Conservation (phyloP, 2,113 vertebrate genomes). For the Conger conger region DNA sequence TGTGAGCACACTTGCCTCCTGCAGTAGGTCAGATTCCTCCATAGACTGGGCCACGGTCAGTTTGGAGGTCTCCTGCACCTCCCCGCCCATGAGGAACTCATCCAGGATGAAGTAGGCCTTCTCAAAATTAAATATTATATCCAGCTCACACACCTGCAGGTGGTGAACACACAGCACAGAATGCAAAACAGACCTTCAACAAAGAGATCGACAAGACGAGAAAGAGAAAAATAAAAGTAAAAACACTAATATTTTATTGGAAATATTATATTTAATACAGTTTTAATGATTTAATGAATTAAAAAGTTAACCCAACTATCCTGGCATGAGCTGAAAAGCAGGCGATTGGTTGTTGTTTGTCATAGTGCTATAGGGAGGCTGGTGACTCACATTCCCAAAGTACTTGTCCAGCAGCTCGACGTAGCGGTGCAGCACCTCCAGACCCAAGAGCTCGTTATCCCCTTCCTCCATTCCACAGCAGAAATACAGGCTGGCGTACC, state of each 20-base stretch:
- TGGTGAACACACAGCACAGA: neutral
- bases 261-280: no score
- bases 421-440: slow-evolving; percentile 88
- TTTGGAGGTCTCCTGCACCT: slow-evolving; percentile 90
- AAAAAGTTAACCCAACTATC: neutral
- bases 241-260: neutral
- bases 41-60: slow-evolving; percentile 72
- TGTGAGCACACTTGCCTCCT: slow-evolving; percentile 77
- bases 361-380: neutral
- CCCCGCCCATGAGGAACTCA: slow-evolving; percentile 90
- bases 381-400: slow-evolving; percentile 84
- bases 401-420: slow-evolving; percentile 92
- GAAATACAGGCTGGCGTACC: slow-evolving; percentile 93
- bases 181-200: neutral
- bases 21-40: slow-evolving; percentile 84
- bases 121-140: slow-evolving; percentile 97
- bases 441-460: slow-evolving; percentile 88
- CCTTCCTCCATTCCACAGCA: slow-evolving; percentile 82
- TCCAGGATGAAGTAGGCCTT: slow-evolving; percentile 96
- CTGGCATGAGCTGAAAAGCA: neutral
- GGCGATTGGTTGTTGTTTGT: neutral
- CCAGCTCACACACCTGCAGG: slow-evolving; percentile 88
- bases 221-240: neutral
- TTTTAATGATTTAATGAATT: no score
- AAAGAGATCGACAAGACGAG: neutral